These are phyloP conservation scores for Drosophila anceps DNA, from an alignment of 2,888 invertebrate genomes.

Conservation along the genomic window DNA sequence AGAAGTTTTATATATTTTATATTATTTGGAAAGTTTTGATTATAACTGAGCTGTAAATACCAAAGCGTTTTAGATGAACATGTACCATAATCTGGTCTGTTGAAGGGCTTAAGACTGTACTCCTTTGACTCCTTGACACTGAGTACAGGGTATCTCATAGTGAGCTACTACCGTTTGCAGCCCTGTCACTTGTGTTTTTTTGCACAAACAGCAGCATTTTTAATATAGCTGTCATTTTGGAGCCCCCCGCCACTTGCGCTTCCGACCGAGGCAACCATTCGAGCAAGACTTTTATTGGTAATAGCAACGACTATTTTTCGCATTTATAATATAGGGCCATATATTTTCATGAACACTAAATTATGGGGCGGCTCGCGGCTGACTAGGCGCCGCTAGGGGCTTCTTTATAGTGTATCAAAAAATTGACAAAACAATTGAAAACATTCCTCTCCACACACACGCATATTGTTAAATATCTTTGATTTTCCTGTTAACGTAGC, in stretches of 20 bases:
- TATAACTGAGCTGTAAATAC: no score
- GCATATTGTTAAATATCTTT: neutral
- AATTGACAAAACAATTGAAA: slow-evolving; percentile 41
- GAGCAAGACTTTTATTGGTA: slow-evolving; percentile 63
- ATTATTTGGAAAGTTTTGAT: no score
- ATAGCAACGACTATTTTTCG: slow-evolving; percentile 71
- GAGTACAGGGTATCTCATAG: neutral
- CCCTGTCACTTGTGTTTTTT: slow-evolving; percentile 49
- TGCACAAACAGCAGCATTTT: slow-evolving; percentile 78
- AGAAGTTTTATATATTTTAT: neutral
- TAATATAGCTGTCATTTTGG: slow-evolving; percentile 72
- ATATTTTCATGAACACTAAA: slow-evolving; percentile 81
- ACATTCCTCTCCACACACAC: slow-evolving; percentile 3
- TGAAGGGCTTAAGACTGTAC: neutral
- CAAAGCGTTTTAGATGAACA: no score
- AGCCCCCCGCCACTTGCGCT: neutral
- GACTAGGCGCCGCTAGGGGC: slow-evolving; percentile 53
- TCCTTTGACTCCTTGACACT: no score
- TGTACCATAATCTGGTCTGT: no score
- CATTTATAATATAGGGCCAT: slow-evolving; percentile 74
- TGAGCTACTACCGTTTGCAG: neutral
- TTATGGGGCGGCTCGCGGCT: slow-evolving; percentile 51
- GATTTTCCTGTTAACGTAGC: neutral
- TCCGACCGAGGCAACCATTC: slow-evolving; percentile 7
- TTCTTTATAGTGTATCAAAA: slow-evolving; percentile 16